These are phyloP conservation scores for Chloebia gouldiae DNA, from an alignment of 2,113 vertebrate species.

Conservation along the genomic window DNA sequence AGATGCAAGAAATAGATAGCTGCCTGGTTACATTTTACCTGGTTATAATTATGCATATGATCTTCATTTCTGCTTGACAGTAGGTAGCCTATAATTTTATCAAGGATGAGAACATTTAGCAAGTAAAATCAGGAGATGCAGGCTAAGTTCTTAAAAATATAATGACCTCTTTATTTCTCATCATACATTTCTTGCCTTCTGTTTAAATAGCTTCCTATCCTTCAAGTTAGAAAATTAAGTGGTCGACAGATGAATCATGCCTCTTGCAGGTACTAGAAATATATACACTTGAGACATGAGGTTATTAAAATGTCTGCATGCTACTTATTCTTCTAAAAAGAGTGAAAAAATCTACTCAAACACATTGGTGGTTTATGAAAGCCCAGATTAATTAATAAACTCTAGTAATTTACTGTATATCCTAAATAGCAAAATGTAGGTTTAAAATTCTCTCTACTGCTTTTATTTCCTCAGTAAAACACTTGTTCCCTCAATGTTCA, in stretches of 20 bases:
- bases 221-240: constrained; percentile 33
- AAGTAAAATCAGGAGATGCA: not conserved
- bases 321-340: constrained; percentile 27
- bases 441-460: not conserved
- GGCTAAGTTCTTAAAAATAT: constrained; percentile 19
- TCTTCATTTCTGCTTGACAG: not conserved
- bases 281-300: not conserved
- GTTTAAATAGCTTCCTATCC: constrained; percentile 21
- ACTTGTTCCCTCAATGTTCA: not conserved
- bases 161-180: constrained; percentile 8
- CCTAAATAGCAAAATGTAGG: not conserved
- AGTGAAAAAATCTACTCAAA: not conserved
- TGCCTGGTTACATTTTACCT: constrained; percentile 3
- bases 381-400: constrained; percentile 34
- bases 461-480: constrained; percentile 2
- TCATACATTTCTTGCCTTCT: not conserved
- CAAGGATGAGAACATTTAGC: not conserved
- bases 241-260: not conserved
- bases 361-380: constrained; percentile 15
- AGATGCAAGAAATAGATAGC: constrained; percentile 7
- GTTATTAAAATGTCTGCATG: constrained; percentile 36
- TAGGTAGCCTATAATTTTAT: not conserved
- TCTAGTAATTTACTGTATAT: not conserved
- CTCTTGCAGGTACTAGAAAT: not conserved
- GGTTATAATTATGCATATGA: not conserved